Conservation (phyloP, 2,888 invertebrate species). For the Latrodectus hesperus region DNA sequence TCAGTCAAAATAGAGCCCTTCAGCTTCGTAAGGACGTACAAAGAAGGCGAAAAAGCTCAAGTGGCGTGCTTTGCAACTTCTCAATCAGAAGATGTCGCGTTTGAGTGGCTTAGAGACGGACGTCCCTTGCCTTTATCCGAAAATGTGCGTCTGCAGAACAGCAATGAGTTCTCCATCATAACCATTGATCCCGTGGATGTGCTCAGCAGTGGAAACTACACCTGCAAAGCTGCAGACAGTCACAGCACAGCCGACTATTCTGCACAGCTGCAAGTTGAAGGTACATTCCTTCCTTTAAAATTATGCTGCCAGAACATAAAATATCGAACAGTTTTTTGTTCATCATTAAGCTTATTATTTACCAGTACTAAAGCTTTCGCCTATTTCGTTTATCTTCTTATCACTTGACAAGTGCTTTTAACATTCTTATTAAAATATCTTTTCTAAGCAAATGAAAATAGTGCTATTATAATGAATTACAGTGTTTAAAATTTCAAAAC, state of each 20-base stretch:
- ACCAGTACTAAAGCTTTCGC: too few relatives aligned
- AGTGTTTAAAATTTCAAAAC: too few relatives aligned
- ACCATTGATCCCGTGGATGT: slow-evolving; percentile 43
- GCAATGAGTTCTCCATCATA: slow-evolving; percentile 53
- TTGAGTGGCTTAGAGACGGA: slow-evolving; percentile 63
- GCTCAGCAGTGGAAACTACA: slow-evolving; percentile 66
- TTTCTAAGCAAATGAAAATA: too few relatives aligned
- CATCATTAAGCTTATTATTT: too few relatives aligned
- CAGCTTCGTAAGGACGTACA: slow-evolving; percentile 35
- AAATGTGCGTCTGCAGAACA: slow-evolving; percentile 32
- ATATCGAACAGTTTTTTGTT: too few relatives aligned
- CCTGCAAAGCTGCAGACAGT: slow-evolving; percentile 54
- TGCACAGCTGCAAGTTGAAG: slow-evolving; percentile 37
- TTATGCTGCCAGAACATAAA: too few relatives aligned
- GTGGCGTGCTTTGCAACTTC: slow-evolving; percentile 41
- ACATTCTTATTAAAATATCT: too few relatives aligned
- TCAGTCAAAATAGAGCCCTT: slow-evolving; percentile 59
- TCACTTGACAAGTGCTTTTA: too few relatives aligned
- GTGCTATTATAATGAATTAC: too few relatives aligned
- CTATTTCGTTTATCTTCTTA: too few relatives aligned
- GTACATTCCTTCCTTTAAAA: slow-evolving; percentile 2
- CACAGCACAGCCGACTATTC: slow-evolving; percentile 11
- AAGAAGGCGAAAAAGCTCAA: slow-evolving; percentile 52
- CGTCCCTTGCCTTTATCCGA: not conserved
- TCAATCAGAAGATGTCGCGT: slow-evolving; percentile 7